These are phyloP conservation scores for Idris sp. DNA, from an alignment of 1,140 invertebrate species.

Conservation along the genomic window DNA sequence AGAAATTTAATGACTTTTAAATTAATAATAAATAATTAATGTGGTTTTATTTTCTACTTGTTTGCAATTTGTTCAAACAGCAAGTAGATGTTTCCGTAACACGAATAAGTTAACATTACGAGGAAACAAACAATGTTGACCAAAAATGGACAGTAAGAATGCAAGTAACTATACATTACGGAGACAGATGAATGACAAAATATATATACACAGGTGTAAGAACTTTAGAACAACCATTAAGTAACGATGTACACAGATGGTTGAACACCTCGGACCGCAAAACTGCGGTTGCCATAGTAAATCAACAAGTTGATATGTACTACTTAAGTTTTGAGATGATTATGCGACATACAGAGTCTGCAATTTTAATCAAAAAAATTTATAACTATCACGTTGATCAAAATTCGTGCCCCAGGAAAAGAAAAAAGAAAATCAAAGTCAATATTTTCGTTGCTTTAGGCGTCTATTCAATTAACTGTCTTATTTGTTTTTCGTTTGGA, in stretches of 20 bases:
- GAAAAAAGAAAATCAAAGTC: constrained; percentile 29
- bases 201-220: constrained; percentile 40
- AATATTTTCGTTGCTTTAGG: constrained; percentile 19
- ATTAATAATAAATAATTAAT: no score
- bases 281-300: constrained; percentile 69
- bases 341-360: constrained; percentile 29
- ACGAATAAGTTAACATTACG: no score
- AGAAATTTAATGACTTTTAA: no score
- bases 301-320: constrained; percentile 75
- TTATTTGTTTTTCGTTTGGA: constrained; percentile 23
- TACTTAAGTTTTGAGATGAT: constrained; percentile 35
- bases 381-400: constrained; percentile 35
- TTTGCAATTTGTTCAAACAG: no score
- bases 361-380: constrained; percentile 25
- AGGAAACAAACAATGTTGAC: constrained; percentile 3
- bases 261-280: constrained; percentile 66
- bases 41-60: no score
- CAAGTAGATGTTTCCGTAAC: no score
- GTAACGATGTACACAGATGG: constrained; percentile 67
- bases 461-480: constrained; percentile 48
- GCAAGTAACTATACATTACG: no score
- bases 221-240: constrained; percentile 71
- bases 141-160: constrained; percentile 22
- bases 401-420: constrained; percentile 11
- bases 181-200: constrained; percentile 27